Evolutionary conservation across 2,888 invertebrate species (phyloP), one percentile per base, ranked within the genome.

Genomic region (Cartodere bifasciata): DNA sequence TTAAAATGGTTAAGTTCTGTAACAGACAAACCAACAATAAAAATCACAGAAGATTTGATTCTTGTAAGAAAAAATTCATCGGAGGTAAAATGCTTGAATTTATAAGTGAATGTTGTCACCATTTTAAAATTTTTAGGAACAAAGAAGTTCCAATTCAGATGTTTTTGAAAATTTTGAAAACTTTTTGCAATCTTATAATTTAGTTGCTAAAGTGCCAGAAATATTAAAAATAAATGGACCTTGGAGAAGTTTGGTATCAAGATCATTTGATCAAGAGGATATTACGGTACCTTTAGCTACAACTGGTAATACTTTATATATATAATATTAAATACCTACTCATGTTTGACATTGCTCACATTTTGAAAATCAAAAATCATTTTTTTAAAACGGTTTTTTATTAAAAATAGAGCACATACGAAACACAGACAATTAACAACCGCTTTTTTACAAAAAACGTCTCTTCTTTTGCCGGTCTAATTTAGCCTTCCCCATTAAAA

Each of bases 131-230:
- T 42, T 64, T 62, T 3, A 67, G 69, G 47, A 62, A 62, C 57
- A 63, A 64, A 25, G 70, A 61, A 46, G 72, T 32, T 62, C 67
- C 9, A 60, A 63, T 27, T 58, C 70, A 39, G 67, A 68, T 40
- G 67, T 83, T 48, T 68, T 84, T 41, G 77, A 84, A 45, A 68
- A 69, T 52, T 70, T 85, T 39, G 85, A 85, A 46, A 59, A 67
- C 31, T 87, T 83, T 54, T 58, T 87, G 32, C 72, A 77, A 47
- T 75, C 73, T 13, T 85, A 86, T 56, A 70, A 75, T n/a, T 56
- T 86, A 22, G 71, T 73, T 50, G 74, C 81, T 47, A 77, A 75
- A 58, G 69, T 83, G 31, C 85, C 85, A 4, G 70, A 74, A 51
- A 74, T 64, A 14, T 60, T 71, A 39, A 60, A 67, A 23, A 52